phyloP scores from a whole-genome alignment of 1,140 invertebrate genomes.

The Propsilocerus akamusi region DNA sequence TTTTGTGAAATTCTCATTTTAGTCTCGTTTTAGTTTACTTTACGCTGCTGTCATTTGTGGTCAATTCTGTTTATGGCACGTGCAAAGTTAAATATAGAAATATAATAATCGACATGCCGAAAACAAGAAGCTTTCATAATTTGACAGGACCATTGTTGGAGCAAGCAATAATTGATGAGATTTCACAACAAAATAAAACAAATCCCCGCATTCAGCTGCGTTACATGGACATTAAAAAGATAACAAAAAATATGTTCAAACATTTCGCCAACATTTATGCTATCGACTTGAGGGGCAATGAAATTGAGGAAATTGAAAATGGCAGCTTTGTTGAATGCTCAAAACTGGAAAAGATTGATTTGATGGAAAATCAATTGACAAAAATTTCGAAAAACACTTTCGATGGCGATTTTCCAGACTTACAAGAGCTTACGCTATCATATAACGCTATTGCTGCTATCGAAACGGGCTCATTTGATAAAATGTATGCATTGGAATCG shows the following conservation, averaged over 20 bases:
- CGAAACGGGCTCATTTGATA: neutral
- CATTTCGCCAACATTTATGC: neutral
- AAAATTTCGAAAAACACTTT: neutral
- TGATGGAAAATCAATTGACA: neutral
- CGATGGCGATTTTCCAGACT: neutral
- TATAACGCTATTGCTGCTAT: neutral
- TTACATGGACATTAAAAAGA: neutral
- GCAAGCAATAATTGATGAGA: neutral
- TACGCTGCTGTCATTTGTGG: no score
- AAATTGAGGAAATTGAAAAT: conserved; percentile 1
- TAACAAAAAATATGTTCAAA: neutral
- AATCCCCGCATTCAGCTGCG: neutral
- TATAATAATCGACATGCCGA: no score
- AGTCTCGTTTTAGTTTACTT: no score
- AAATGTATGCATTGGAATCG: neutral
- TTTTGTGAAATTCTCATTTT: no score
- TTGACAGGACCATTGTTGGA: neutral
- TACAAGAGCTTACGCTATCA: neutral
- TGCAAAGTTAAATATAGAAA: no score
- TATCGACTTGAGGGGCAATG: neutral
- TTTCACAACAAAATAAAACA: neutral
- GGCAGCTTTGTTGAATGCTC: neutral
- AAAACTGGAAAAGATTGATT: conserved; percentile 2
- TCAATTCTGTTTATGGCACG: no score
- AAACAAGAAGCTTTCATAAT: neutral